Evolutionary conservation across 1,140 invertebrate genomes (phyloP), one percentile per base, ranked within the genome.

Genomic region (Araneus ventricosus): DNA sequence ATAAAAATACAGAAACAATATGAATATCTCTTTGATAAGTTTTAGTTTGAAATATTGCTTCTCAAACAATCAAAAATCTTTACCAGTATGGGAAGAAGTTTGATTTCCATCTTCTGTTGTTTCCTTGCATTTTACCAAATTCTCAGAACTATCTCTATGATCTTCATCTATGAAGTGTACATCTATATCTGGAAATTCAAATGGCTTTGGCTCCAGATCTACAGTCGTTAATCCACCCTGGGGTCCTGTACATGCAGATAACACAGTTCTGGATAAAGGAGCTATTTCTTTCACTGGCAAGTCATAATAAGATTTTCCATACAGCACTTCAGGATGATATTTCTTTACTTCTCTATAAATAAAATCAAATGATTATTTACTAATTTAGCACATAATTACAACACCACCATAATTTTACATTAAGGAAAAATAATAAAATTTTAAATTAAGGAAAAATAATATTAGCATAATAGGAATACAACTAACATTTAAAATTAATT

Each of bases 181-280:
- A 95, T 97, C 97, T 67, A 96, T 96, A 92, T 97, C 97, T 88
- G 70, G 96, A 96, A 94, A 96, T 37, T 94, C 92, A 93, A 94
- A 94, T 45, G 94, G 94, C 39, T 92, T 94, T 17, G 79, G 34
- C 24, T 67, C 85, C 45, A 34, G 57, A 79, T 94, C 87, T 14
- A 98, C 97, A 22, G 97, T 97, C 1, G 97, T 97, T 20, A 98
- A 96, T 14, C 97, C 97, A 80, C 97, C 97, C 94, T 97, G 97
- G 2, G 97, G 97, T 4, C 97, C 97, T 17, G 97, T 98, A 94
- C 96, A 97, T 67, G 97, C 97, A 30, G 97, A 96, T 41, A 97
- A 95, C 45, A 98, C 96, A 61, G 95, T 95, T 24, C 96, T 63
- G 2, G 93, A 87, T 27, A 95, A 88, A 95, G 79, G 96, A 45